Evolutionary conservation across 1,140 invertebrate genomes (phyloP).

Genomic region (Drosophila micromelanica): DNA sequence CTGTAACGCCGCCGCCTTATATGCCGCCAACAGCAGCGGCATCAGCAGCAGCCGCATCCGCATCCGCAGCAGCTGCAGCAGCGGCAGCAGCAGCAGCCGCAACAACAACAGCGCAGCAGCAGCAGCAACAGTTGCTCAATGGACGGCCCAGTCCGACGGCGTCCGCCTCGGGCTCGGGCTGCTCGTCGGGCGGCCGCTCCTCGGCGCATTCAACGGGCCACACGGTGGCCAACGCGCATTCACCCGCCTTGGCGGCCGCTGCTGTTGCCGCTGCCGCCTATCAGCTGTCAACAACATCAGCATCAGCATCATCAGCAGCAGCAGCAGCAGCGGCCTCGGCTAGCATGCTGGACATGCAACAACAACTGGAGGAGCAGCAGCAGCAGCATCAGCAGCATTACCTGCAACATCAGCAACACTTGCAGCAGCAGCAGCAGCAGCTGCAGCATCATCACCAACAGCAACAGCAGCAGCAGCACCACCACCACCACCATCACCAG

Average conservation of each 20-base stretch:
- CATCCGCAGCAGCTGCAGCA: constrained; percentile 28
- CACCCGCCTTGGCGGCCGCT: constrained; percentile 74
- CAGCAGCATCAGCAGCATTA: constrained; percentile 53
- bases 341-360: constrained; percentile 79
- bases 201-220: constrained; percentile 78
- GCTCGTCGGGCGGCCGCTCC: constrained; percentile 75
- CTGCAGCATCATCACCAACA: constrained; percentile 62
- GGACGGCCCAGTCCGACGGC: constrained; percentile 77
- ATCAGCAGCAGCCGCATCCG: constrained; percentile 39
- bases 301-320: constrained; percentile 15
- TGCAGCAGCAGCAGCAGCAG: constrained; percentile 45
- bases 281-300: constrained; percentile 51
- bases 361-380: constrained; percentile 56
- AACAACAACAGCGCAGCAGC: constrained; percentile 60
- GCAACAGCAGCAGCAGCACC: constrained; percentile 67
- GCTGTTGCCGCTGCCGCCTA: constrained; percentile 59
- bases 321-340: constrained; percentile 49
- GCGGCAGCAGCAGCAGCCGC: constrained; percentile 48
- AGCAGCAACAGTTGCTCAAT: constrained; percentile 61
- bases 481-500: constrained; percentile 49
- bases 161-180: constrained; percentile 60
- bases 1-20: constrained; percentile 56
- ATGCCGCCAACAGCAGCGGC: constrained; percentile 43
- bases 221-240: constrained; percentile 66
- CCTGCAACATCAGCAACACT: constrained; percentile 43